These are phyloP conservation scores for Drosophila silvestris DNA, from an alignment of 2,888 invertebrate species.

Conservation along the genomic window DNA sequence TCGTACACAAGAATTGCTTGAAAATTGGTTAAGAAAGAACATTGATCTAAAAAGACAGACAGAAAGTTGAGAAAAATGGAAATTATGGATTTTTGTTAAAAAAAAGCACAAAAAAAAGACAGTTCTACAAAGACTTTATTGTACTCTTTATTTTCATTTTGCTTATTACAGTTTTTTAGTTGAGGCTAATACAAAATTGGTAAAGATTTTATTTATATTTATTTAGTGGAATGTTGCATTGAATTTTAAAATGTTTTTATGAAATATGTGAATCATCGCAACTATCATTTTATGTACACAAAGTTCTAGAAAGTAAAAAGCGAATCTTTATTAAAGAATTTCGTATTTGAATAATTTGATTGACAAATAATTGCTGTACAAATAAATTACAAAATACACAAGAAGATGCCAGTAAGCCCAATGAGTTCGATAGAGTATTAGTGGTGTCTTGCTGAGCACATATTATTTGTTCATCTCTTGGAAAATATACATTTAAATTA, in stretches of 20 bases:
- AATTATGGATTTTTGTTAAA: not conserved
- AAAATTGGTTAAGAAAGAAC: not conserved
- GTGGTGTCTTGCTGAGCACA: not conserved
- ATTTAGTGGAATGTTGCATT: not conserved
- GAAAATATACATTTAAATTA: slow-evolving; percentile 60
- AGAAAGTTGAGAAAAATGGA: not conserved
- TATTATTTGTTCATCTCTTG: not conserved
- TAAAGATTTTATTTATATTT: too few species aligned
- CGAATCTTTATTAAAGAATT: not conserved
- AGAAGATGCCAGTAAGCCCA: not conserved
- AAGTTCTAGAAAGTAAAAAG: not conserved
- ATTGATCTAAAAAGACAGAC: not conserved
- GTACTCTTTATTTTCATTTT: not conserved
- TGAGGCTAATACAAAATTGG: not conserved
- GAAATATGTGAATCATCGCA: not conserved
- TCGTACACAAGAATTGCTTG: not conserved
- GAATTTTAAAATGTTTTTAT: not conserved
- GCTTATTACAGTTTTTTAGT: not conserved
- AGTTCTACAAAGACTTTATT: not conserved
- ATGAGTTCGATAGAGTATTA: not conserved
- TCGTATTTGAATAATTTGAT: not conserved
- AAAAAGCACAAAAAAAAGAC: not conserved
- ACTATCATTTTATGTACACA: not conserved
- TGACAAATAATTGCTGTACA: not conserved
- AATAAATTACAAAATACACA: not conserved